Conservation (phyloP, 2,888 invertebrate genomes). For the Perdita meconis region DNA sequence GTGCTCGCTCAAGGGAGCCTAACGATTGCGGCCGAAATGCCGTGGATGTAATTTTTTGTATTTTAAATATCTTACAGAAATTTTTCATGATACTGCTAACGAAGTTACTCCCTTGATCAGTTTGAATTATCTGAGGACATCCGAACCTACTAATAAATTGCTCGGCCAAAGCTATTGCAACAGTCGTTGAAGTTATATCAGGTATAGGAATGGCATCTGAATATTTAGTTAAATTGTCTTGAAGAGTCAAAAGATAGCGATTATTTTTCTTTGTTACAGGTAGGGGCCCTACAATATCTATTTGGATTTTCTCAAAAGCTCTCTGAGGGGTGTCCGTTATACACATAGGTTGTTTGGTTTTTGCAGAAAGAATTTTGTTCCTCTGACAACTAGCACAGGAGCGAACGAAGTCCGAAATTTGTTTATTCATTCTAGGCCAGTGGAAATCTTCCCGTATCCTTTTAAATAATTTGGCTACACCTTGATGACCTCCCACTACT, state of each 20-base stretch:
- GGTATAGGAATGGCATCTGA: neutral
- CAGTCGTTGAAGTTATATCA: neutral
- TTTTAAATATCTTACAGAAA: constrained; percentile 6
- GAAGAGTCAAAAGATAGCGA: neutral
- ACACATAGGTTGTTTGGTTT: neutral
- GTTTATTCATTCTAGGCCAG: neutral
- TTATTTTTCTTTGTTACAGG: neutral
- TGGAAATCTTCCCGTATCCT: neutral
- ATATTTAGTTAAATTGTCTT: constrained; percentile 6
- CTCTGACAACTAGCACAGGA: neutral
- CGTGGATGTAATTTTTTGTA: neutral
- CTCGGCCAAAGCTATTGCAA: neutral
- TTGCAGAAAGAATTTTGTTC: neutral
- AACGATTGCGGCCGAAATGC: constrained; percentile 4
- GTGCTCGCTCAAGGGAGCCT: neutral
- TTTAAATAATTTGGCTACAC: neutral
- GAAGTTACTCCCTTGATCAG: neutral
- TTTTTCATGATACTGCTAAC: neutral
- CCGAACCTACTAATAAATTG: constrained; percentile 5
- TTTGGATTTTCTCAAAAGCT: neutral
- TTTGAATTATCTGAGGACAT: neutral
- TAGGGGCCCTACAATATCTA: neutral
- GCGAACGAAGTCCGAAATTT: neutral
- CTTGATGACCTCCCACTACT: neutral
- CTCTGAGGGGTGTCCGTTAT: neutral